Evolutionary conservation across 1,140 invertebrate species (phyloP), one percentile per base, ranked within the genome.

Genomic region (Parapsyche elsis): DNA sequence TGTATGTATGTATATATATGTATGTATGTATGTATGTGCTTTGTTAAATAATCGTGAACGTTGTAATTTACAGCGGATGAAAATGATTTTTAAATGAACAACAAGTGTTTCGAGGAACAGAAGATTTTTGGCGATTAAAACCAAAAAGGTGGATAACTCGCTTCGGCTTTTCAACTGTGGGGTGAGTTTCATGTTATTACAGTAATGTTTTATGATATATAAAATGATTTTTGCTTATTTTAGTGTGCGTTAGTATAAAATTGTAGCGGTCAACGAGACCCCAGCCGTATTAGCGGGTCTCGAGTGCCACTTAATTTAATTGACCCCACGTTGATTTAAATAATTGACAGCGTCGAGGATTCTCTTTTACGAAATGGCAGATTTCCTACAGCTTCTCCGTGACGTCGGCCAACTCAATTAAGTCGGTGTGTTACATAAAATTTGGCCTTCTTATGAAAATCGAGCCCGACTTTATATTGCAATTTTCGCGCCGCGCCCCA

Each of bases 321-420:
- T 75, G 73, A 75, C 73, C 73, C 49, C 73, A 23, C 49, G 73
- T 75, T 59, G 73, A 59, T 75, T 75, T 59, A 59, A 75, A 75
- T 75, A 75, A 75, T 75, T 75, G 73, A 75, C 46, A 49, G 16
- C 21, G 71, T 57, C 19, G 53, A 57, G 14, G 53, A 57, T 21
- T 57, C 19, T n/a, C 53, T 38, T 38, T 38, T 38, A 7, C 30
- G 30, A 38, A 38, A 38, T 38, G 30, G 30, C 30, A 38, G 30
- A 38, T 53, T 53, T 53, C 49, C 16, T 53, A 53, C 49, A 16
- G 49, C 16, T 53, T 53, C 16, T 2, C 49, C 49, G 49, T 53
- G 49, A 12, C 16, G 49, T 53, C 30, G 30, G 30, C 30, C 30
- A 38, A 38, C 30, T 38, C 30, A 38, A 38, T 38, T 38, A 38